phyloP scores from a whole-genome alignment of 2,113 vertebrate genomes.

The Pantherophis guttatus region DNA sequence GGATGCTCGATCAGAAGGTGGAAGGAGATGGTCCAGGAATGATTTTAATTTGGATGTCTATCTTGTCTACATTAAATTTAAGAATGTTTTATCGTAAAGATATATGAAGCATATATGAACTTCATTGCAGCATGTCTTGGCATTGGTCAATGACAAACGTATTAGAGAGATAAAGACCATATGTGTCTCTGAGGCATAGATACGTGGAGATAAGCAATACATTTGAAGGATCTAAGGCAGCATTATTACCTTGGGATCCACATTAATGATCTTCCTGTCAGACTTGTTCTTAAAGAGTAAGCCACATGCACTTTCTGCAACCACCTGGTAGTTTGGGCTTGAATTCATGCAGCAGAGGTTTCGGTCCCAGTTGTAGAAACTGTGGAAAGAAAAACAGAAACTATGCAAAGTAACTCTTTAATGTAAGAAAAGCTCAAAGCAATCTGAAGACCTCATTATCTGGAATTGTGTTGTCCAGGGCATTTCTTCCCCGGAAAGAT shows the following conservation, averaged over 20 bases:
- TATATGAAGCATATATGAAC: neutral
- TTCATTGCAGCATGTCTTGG: neutral
- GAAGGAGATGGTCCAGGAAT: neutral
- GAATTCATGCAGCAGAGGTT: slow-evolving; percentile 71
- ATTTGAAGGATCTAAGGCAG: neutral
- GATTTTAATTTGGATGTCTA: neutral
- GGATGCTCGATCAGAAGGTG: neutral
- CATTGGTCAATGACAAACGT: neutral
- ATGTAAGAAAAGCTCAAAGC: neutral
- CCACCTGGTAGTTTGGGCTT: slow-evolving; percentile 82
- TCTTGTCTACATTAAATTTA: neutral
- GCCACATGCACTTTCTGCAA: slow-evolving; percentile 74
- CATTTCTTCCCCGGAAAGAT: neutral
- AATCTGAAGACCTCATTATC: too few species aligned
- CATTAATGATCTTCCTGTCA: slow-evolving; percentile 79
- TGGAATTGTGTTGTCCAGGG: neutral
- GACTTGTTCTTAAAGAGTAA: slow-evolving; percentile 83
- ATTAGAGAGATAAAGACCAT: neutral
- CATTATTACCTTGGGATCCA: slow-evolving; percentile 78
- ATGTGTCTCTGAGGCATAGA: neutral
- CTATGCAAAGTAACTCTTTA: neutral
- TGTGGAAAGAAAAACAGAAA: slow-evolving; percentile 59
- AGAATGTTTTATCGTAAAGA: neutral
- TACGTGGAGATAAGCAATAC: neutral
- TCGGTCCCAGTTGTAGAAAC: slow-evolving; percentile 87